Conservation (phyloP, 2,888 invertebrate species). For the Scaptodrosophila latifasciaeformis region DNA sequence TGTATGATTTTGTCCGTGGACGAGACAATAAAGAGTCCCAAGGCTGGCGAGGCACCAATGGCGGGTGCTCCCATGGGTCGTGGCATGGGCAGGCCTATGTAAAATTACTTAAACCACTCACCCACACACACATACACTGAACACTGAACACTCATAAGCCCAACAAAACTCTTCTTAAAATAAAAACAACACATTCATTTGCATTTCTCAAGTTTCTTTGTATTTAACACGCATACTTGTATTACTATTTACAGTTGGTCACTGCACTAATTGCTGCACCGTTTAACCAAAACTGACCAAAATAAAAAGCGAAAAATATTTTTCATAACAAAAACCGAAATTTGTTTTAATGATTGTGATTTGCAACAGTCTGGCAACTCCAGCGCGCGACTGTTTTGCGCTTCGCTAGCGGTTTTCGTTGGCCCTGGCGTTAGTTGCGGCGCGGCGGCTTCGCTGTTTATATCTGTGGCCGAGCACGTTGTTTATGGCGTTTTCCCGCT, state of each 20-base stretch:
- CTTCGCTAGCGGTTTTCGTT: constrained; percentile 38
- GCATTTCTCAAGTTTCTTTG: constrained; percentile 35
- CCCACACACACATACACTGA: constrained; percentile 20
- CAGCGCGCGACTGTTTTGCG: neutral
- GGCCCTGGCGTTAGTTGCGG: constrained; percentile 32
- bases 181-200: constrained; percentile 37
- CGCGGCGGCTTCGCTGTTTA: constrained; percentile 43
- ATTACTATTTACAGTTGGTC: constrained; percentile 47
- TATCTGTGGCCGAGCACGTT: constrained; percentile 41
- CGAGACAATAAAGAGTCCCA: constrained; percentile 97
- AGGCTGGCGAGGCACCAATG: constrained; percentile 76
- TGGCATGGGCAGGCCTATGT: constrained; percentile 86
- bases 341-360: too few species aligned
- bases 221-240: constrained; percentile 48
- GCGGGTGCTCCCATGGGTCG: constrained; percentile 78
- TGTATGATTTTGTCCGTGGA: constrained; percentile 97
- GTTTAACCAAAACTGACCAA: constrained; percentile 38
- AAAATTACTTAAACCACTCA: constrained; percentile 33
- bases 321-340: constrained; percentile 31
- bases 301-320: constrained; percentile 22
- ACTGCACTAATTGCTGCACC: constrained; percentile 34
- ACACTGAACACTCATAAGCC: constrained; percentile 15
- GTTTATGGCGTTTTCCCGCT: constrained; percentile 2
- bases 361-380: constrained; percentile 30
- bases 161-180: constrained; percentile 31